Percentiles rank a stretch among this genome's conserved stretches.
Evolutionary conservation across 2,113 vertebrate species (phyloP).

Genomic region (Malaclemys terrapin): DNA sequence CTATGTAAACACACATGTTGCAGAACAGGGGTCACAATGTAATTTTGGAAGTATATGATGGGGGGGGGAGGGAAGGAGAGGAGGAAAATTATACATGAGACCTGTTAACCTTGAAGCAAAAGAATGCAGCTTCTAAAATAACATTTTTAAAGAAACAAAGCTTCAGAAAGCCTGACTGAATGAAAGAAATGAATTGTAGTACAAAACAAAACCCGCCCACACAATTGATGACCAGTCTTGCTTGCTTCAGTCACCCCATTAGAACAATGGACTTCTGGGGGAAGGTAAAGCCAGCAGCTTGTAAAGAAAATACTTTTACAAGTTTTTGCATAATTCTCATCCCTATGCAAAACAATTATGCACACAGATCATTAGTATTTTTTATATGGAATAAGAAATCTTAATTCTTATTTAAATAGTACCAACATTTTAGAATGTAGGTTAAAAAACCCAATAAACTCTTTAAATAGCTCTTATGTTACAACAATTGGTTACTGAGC

Average conservation of each 20-base stretch:
- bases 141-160: not conserved
- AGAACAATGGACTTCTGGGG: not conserved
- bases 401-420: conserved; percentile 54
- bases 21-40: not conserved
- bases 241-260: not conserved
- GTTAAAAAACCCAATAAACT: conserved; percentile 48
- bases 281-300: not conserved
- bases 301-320: conserved; percentile 47
- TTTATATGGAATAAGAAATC: conserved; percentile 6
- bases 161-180: not conserved
- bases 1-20: not conserved
- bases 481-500: conserved; percentile 28
- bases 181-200: too few relatives aligned
- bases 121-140: not conserved
- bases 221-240: not conserved
- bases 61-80: not conserved
- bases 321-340: conserved; percentile 64
- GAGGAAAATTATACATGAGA: not conserved
- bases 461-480: conserved; percentile 50
- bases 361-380: not conserved
- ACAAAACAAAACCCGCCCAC: not conserved
- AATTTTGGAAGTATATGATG: not conserved
- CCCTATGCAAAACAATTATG: not conserved
- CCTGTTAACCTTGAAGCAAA: not conserved
- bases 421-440: conserved; percentile 46